Conservation (phyloP, 2,113 vertebrate genomes). For the Garra rufa region DNA sequence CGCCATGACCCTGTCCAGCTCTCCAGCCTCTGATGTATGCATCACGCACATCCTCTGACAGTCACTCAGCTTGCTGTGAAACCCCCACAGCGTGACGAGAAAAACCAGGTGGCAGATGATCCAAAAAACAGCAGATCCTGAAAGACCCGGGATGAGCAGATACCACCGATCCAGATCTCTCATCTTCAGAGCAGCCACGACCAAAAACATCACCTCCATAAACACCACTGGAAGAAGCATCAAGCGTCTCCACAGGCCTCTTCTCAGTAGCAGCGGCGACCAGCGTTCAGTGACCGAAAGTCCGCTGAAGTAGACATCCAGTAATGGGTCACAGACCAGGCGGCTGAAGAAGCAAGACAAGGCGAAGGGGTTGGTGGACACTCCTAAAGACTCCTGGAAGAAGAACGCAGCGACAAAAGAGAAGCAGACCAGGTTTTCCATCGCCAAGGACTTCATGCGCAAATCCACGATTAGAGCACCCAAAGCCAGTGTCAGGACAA, state of each 20-base stretch:
- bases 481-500: constrained; percentile 84
- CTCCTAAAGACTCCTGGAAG: constrained; percentile 83
- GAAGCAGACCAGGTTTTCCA: constrained; percentile 85
- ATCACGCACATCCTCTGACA: constrained; percentile 86
- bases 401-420: constrained; percentile 71
- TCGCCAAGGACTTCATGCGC: constrained; percentile 90
- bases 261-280: constrained; percentile 86
- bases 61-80: constrained; percentile 92
- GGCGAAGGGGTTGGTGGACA: constrained; percentile 84
- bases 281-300: constrained; percentile 95
- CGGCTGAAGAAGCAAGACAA: constrained; percentile 91
- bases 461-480: constrained; percentile 86
- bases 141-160: constrained; percentile 87
- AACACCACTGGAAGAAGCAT: constrained; percentile 84
- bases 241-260: constrained; percentile 84
- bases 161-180: constrained; percentile 85
- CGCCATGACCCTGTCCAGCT: constrained; percentile 93
- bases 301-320: constrained; percentile 94
- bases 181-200: constrained; percentile 83
- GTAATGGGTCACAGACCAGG: constrained; percentile 89
- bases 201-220: constrained; percentile 82
- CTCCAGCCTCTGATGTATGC: constrained; percentile 82
- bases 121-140: constrained; percentile 87
- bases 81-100: constrained; percentile 92
- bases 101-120: constrained; percentile 91